Conservation (phyloP, 1,140 invertebrate species). For the Brachionus angularis region DNA sequence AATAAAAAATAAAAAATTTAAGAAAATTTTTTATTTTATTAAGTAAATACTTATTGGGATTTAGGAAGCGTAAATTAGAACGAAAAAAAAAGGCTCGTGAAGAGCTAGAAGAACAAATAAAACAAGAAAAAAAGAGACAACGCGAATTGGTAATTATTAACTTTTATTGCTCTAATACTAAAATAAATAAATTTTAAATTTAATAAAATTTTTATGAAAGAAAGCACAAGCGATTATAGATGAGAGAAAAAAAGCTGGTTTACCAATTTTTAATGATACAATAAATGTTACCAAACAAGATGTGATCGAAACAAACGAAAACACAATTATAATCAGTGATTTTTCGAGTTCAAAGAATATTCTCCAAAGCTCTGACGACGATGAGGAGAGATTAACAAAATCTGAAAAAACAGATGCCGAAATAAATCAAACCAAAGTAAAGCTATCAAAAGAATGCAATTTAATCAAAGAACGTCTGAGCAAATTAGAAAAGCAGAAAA, state of each 20-base stretch:
- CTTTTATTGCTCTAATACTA: too few species aligned
- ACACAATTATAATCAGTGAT: conserved; percentile 19
- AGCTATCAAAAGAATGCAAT: conserved; percentile 4
- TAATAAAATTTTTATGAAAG: not conserved
- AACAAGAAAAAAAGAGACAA: conserved; percentile 37
- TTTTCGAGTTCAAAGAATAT: conserved; percentile 29
- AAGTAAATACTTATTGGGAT: conserved; percentile 33
- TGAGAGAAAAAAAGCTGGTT: conserved; percentile 30
- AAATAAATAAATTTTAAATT: not conserved
- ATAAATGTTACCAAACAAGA: conserved; percentile 1
- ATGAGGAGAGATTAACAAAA: not conserved
- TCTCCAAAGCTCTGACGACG: not conserved
- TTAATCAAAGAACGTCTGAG: not conserved
- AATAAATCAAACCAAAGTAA: conserved; percentile 14
- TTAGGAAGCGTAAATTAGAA: conserved; percentile 32
- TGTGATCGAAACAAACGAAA: conserved; percentile 15
- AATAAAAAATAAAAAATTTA: not conserved
- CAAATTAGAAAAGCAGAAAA: conserved; percentile 34
- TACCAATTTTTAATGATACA: conserved; percentile 21
- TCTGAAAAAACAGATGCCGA: conserved; percentile 42
- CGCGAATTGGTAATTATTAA: conserved; percentile 12
- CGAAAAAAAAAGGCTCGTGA: conserved; percentile 30
- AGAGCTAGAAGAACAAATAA: conserved; percentile 12
- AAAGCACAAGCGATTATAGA: conserved; percentile 27
- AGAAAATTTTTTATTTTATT: not conserved